Evolutionary conservation across 1,140 invertebrate species (phyloP).

Genomic region (Drosophila cardini): DNA sequence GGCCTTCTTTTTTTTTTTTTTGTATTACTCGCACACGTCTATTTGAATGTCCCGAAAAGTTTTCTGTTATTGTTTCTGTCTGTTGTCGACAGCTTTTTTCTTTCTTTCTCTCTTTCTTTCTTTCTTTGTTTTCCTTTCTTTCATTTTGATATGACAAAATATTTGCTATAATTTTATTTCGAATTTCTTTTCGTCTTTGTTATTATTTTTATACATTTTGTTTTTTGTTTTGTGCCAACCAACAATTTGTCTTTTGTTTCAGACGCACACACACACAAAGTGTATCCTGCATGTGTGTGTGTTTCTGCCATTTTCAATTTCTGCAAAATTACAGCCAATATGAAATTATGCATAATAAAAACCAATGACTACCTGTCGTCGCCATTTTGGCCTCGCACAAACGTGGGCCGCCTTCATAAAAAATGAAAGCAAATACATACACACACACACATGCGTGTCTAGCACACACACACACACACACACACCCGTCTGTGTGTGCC

Average conservation of each 20-base stretch:
- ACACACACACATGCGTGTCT: conserved; percentile 24
- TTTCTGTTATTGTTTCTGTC: conserved; percentile 47
- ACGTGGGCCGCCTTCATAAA: conserved; percentile 62
- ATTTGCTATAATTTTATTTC: conserved; percentile 67
- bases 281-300: conserved; percentile 12
- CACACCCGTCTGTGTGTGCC: conserved; percentile 9
- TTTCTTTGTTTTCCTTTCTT: background rate
- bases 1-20: conserved; percentile 39
- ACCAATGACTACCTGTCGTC: conserved; percentile 81
- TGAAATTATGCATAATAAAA: conserved; percentile 83
- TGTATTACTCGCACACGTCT: conserved; percentile 35
- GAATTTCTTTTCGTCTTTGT: conserved; percentile 33
- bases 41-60: conserved; percentile 14
- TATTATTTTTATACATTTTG: conserved; percentile 27
- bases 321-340: conserved; percentile 82
- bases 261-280: background rate
- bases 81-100: conserved; percentile 9
- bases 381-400: conserved; percentile 57
- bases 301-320: conserved; percentile 79
- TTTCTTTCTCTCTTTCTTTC: background rate
- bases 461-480: conserved; percentile 12
- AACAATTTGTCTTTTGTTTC: conserved; percentile 34
- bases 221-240: conserved; percentile 11
- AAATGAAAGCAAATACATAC: conserved; percentile 71
- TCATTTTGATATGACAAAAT: conserved; percentile 70